Evolutionary conservation across 2,113 vertebrate genomes (phyloP).

Genomic region (Hemichromis elongatus): DNA sequence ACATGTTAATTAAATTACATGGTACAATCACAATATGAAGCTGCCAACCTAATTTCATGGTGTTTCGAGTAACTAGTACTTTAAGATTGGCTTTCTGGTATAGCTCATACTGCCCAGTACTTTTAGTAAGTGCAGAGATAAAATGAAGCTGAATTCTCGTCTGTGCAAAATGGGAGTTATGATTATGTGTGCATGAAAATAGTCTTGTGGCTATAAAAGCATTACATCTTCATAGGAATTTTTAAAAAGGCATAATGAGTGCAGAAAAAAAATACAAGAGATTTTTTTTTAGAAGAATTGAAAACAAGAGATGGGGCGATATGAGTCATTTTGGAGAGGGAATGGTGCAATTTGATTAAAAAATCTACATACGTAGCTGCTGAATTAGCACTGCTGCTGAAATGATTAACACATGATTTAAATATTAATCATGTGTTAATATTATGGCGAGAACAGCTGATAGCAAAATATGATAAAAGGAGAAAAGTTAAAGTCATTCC

Average conservation of each 20-base stretch:
- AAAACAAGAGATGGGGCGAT: background rate
- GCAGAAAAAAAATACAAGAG: background rate
- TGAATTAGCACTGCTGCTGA: conserved; percentile 23
- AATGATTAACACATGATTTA: conserved; percentile 42
- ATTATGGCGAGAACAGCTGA: conserved; percentile 38
- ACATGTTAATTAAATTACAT: conserved; percentile 51
- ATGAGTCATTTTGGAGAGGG: conserved; percentile 13
- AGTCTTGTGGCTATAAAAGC: background rate
- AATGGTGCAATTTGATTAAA: conserved; percentile 29
- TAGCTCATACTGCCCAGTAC: background rate
- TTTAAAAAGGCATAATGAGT: background rate
- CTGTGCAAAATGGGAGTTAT: background rate
- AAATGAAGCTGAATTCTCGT: background rate
- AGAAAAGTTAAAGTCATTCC: background rate
- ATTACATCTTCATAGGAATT: background rate
- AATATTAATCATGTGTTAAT: conserved; percentile 38
- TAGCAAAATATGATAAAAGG: conserved; percentile 40
- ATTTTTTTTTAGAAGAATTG: background rate
- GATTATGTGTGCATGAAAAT: background rate
- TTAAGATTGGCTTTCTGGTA: background rate
- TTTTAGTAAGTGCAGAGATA: background rate
- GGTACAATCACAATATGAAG: background rate
- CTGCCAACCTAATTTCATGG: conserved; percentile 28
- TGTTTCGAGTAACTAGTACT: background rate
- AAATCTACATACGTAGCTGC: conserved; percentile 19